These are phyloP conservation scores for Coluber constrictor DNA, from an alignment of 2,797 vertebrate species.

Conservation along the genomic window DNA sequence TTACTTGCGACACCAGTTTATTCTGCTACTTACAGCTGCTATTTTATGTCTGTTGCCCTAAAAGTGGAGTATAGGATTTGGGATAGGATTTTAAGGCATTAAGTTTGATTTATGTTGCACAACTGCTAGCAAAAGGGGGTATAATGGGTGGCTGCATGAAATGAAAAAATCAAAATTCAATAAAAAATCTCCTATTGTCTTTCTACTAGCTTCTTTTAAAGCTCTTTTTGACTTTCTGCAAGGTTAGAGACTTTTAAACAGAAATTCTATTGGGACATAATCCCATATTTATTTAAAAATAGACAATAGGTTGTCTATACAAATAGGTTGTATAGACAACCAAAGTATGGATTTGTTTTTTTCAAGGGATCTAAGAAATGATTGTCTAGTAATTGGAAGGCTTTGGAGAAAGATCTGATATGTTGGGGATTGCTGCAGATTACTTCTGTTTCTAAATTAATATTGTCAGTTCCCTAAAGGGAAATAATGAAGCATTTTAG, in stretches of 20 bases:
- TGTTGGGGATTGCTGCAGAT: background rate
- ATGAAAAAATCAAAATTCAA: background rate
- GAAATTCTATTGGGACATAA: background rate
- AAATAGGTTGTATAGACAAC: background rate
- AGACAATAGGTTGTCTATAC: no score
- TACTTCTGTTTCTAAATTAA: slow-evolving; percentile 12
- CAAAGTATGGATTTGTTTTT: background rate
- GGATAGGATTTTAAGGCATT: background rate
- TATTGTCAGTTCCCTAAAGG: background rate
- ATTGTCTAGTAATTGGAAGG: slow-evolving; percentile 29
- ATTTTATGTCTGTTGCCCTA: background rate
- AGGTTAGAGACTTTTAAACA: background rate
- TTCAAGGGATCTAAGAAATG: background rate
- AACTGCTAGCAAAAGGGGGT: background rate
- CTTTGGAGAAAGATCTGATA: slow-evolving; percentile 25
- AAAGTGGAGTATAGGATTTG: background rate
- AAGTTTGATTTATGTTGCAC: background rate
- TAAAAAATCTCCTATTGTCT: background rate
- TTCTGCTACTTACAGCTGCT: background rate
- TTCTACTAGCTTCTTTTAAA: background rate
- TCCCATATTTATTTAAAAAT: background rate
- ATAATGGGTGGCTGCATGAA: background rate
- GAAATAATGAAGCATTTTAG: background rate
- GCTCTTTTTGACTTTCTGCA: background rate
- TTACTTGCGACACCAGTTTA: background rate